Evolutionary conservation across 2,113 vertebrate species (phyloP).

Genomic region (Podilymbus podiceps): DNA sequence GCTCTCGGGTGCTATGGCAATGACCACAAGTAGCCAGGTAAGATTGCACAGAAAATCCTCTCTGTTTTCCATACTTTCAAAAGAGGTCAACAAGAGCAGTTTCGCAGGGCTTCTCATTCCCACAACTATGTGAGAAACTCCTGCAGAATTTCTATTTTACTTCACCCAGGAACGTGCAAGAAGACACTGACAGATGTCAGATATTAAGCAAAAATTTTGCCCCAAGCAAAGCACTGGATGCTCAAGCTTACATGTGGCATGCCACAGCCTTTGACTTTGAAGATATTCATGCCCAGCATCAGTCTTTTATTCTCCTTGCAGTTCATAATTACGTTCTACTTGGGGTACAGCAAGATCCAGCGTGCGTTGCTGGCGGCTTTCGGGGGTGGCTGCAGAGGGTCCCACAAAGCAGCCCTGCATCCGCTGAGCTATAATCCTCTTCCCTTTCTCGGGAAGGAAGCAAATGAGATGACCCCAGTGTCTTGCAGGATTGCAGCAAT

Average conservation of each 20-base stretch:
- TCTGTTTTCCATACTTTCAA: not conserved
- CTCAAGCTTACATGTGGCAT: not conserved
- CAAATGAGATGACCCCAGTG: not conserved
- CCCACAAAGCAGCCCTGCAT: not conserved
- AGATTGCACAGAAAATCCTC: not conserved
- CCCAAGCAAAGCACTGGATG: slow-evolving; percentile 6
- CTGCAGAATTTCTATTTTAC: not conserved
- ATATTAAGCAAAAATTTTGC: slow-evolving; percentile 40
- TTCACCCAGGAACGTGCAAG: not conserved
- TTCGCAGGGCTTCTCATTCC: not conserved
- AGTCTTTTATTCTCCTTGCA: not conserved
- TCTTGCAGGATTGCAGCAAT: not conserved
- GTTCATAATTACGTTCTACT: not conserved
- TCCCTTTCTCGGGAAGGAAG: not conserved
- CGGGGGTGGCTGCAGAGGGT: not conserved
- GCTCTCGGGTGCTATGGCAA: not conserved
- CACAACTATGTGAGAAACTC: not conserved
- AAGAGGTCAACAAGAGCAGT: not conserved
- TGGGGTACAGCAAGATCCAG: not conserved
- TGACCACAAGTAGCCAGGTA: not conserved
- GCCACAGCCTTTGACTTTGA: not conserved
- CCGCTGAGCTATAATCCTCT: not conserved
- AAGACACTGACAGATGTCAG: slow-evolving; percentile 39
- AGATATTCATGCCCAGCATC: not conserved
- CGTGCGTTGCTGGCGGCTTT: rapidly evolving